A percentile compares a stretch with the other conserved stretches of the same genome.
Conservation (phyloP, 2,113 vertebrate genomes). For the Naja naja region DNA sequence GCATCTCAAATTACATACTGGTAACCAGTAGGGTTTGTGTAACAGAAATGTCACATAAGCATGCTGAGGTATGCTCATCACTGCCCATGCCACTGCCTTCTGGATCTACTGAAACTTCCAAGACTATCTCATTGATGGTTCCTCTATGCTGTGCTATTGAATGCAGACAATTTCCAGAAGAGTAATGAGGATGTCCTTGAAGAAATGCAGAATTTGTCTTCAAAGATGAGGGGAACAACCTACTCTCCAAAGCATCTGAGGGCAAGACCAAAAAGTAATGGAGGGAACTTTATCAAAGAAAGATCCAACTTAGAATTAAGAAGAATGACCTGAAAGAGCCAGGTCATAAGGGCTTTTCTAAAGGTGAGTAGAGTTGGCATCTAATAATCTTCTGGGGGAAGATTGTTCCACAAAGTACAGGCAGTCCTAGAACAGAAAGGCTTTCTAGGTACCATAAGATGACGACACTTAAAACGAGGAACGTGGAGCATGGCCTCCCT, state of each 20-base stretch:
- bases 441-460: background rate
- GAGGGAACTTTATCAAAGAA: no score
- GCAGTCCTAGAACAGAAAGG: background rate
- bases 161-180: no score
- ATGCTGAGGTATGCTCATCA: background rate
- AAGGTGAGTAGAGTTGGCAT: background rate
- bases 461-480: background rate
- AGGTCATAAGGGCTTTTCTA: background rate
- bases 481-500: background rate
- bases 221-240: no score
- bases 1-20: background rate
- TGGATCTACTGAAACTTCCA: background rate
- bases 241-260: no score
- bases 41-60: background rate
- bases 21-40: background rate
- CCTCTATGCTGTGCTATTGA: no score
- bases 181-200: no score
- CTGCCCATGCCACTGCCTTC: background rate
- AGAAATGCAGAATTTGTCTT: no score
- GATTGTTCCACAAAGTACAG: background rate
- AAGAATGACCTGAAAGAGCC: no score
- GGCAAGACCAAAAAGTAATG: no score
- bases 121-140: background rate
- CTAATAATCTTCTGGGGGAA: background rate
- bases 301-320: no score